A percentile compares a stretch with the other conserved stretches of the same genome.
Evolutionary conservation across 2,113 vertebrate genomes (phyloP).

Genomic region (Urocynchramus pylzowi): DNA sequence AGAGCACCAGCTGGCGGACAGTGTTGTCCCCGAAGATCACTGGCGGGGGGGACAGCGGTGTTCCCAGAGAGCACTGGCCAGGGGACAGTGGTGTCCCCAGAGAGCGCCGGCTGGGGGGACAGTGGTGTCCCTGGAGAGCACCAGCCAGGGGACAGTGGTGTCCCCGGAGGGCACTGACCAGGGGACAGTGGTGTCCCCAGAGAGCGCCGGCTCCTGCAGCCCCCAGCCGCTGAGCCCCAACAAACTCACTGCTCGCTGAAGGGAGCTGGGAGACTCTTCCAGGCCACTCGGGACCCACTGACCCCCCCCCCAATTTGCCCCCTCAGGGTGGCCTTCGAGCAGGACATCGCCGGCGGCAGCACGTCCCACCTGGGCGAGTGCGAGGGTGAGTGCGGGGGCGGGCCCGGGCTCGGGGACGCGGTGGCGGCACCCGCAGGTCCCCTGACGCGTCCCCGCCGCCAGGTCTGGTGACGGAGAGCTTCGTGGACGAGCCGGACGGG

Average conservation of each 20-base stretch:
- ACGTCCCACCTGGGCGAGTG: conserved; percentile 92
- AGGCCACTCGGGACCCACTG: not conserved
- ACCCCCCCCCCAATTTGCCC: not conserved
- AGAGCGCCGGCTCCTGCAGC: not conserved
- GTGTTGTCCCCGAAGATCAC: too few species aligned
- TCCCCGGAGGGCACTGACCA: too few species aligned
- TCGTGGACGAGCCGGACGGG: conserved; percentile 87
- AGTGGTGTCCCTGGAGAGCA: too few species aligned
- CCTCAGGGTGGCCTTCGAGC: conserved; percentile 84
- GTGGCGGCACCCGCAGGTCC: accelerated
- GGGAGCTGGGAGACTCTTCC: not conserved
- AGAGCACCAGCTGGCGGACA: not conserved
- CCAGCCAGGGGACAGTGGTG: too few species aligned
- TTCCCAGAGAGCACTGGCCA: too few species aligned
- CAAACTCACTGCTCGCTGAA: not conserved
- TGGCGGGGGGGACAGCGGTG: too few species aligned
- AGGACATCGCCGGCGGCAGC: conserved; percentile 86
- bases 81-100: too few species aligned
- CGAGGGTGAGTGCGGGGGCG: conserved; percentile 79
- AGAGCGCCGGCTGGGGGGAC: too few species aligned
- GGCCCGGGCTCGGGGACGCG: accelerated
- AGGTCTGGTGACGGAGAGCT: conserved; percentile 90
- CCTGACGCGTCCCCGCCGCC: not conserved
- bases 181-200: not conserved
- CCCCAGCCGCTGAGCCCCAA: accelerated